These are phyloP conservation scores for Spodoptera littoralis DNA, from an alignment of 2,888 invertebrate genomes.

Conservation along the genomic window DNA sequence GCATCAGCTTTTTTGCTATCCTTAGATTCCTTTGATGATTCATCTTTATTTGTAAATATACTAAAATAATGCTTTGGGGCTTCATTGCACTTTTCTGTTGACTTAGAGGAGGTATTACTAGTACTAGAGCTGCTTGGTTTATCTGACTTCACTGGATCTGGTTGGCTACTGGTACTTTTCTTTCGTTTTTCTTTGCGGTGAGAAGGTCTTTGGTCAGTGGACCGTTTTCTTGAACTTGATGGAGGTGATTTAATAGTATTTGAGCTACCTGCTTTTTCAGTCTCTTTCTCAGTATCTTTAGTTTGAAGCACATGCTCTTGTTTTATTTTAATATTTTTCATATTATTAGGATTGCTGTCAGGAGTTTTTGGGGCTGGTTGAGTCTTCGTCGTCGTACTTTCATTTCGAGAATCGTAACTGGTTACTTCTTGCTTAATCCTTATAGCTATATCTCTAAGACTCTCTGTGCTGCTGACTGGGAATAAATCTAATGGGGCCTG, in stretches of 20 bases:
- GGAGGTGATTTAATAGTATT: slow-evolving; percentile 58
- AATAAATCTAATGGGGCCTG: slow-evolving; percentile 61
- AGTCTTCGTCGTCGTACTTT: slow-evolving; percentile 25
- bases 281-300: slow-evolving; percentile 57
- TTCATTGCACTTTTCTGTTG: slow-evolving; percentile 66
- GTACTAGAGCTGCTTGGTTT: slow-evolving; percentile 59
- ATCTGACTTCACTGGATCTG: slow-evolving; percentile 59
- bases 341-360: slow-evolving; percentile 25
- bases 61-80: slow-evolving; percentile 67
- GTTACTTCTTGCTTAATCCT: slow-evolving; percentile 44
- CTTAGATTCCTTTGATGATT: slow-evolving; percentile 62
- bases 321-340: slow-evolving; percentile 41
- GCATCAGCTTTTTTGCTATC: slow-evolving; percentile 64
- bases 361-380: slow-evolving; percentile 21
- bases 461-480: slow-evolving; percentile 18
- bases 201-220: slow-evolving; percentile 79
- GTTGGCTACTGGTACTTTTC: slow-evolving; percentile 71
- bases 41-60: slow-evolving; percentile 67
- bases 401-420: slow-evolving; percentile 26
- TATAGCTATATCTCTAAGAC: slow-evolving; percentile 13
- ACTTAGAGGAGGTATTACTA: slow-evolving; percentile 56
- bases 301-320: slow-evolving; percentile 54
- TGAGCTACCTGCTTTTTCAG: slow-evolving; percentile 58
- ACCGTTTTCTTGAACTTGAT: slow-evolving; percentile 77
- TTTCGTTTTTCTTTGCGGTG: slow-evolving; percentile 86